Conservation (phyloP, 2,888 invertebrate genomes). For the Melanostoma mellinum region DNA sequence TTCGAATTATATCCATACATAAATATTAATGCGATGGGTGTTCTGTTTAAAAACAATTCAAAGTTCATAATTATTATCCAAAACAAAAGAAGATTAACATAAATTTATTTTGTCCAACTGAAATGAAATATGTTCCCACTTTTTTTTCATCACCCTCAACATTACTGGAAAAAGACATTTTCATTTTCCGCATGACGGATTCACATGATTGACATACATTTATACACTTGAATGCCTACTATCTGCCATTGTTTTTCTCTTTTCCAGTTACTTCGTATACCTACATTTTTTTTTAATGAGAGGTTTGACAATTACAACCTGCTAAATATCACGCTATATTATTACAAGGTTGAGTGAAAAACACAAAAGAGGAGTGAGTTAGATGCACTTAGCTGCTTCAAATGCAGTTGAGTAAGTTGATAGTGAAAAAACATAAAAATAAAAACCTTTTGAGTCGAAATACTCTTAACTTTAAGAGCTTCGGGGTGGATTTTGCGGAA, state of each 20-base stretch:
- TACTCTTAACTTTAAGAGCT: too few species aligned
- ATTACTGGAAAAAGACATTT: conserved; percentile 16
- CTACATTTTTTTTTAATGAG: conserved; percentile 12
- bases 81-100: too few species aligned
- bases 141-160: conserved; percentile 8
- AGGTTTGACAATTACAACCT: conserved; percentile 9
- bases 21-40: too few species aligned
- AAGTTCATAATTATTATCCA: neutral
- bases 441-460: too few species aligned
- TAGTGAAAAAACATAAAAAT: too few species aligned
- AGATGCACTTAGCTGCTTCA: too few species aligned
- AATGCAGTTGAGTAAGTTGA: too few species aligned
- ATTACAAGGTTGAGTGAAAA: too few species aligned
- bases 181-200: conserved; percentile 62
- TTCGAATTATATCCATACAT: too few species aligned
- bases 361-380: too few species aligned
- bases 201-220: conserved; percentile 56
- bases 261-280: neutral
- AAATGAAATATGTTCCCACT: conserved; percentile 3
- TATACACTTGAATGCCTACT: conserved; percentile 20
- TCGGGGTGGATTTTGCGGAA: too few species aligned
- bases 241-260: conserved; percentile 18
- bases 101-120: conserved; percentile 3
- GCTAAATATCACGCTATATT: neutral
- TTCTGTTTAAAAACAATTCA: too few species aligned